These are phyloP conservation scores for Cryptus armator DNA, from an alignment of 2,888 invertebrate species.

Conservation along the genomic window DNA sequence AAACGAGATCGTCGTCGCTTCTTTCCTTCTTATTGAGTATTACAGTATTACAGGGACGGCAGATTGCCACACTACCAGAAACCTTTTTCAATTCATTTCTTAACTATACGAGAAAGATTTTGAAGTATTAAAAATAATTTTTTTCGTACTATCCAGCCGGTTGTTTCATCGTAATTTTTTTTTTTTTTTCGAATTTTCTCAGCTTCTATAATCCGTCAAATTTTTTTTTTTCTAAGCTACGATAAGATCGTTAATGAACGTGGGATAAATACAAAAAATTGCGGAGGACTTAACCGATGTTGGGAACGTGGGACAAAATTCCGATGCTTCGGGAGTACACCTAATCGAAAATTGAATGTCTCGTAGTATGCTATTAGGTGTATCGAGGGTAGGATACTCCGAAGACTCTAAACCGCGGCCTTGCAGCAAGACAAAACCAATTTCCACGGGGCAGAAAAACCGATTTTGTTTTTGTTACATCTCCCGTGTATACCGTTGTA, in stretches of 20 bases:
- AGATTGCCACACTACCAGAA: not conserved
- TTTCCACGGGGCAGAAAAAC: constrained; percentile 77
- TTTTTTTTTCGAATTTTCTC: not conserved
- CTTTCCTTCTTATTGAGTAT: not conserved
- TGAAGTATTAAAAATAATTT: too few relatives aligned
- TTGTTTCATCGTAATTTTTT: too few relatives aligned
- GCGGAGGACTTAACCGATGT: not conserved
- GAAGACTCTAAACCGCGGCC: constrained; percentile 6
- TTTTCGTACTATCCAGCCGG: too few relatives aligned
- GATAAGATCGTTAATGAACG: constrained; percentile 6
- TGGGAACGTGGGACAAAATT: not conserved
- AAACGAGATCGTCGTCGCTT: constrained; percentile 29
- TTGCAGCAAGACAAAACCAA: constrained; percentile 74
- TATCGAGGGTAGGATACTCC: constrained; percentile 3
- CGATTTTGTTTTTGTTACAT: constrained; percentile 74
- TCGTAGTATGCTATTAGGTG: constrained; percentile 9
- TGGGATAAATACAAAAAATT: constrained; percentile 11
- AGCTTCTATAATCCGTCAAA: not conserved
- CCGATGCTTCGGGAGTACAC: constrained; percentile 29
- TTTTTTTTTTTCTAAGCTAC: not conserved
- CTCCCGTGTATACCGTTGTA: constrained; percentile 34
- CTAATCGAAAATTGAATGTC: constrained; percentile 50
- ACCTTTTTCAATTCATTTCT: not conserved
- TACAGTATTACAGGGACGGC: not conserved
- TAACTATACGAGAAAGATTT: too few relatives aligned